These are phyloP conservation scores for Drosophila imparisetae DNA, from an alignment of 2,888 invertebrate species.

Conservation along the genomic window DNA sequence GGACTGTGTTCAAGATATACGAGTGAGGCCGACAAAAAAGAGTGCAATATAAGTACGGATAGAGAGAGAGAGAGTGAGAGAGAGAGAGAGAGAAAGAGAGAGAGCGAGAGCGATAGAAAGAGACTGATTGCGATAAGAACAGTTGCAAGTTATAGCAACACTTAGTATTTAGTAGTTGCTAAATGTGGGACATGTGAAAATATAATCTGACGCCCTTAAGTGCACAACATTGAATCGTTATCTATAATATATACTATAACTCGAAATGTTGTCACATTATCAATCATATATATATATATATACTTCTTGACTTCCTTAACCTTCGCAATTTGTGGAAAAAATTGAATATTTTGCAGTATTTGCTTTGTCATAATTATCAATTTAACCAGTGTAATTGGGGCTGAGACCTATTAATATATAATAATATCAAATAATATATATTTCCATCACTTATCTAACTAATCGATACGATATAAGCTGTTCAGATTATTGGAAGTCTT, in stretches of 20 bases:
- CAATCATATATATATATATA: background rate
- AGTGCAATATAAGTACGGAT: background rate
- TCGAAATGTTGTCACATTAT: background rate
- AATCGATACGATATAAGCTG: background rate
- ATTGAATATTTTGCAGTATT: background rate
- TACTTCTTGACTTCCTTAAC: background rate
- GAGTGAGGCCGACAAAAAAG: background rate
- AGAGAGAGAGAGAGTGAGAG: background rate
- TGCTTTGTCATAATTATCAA: background rate
- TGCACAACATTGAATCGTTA: conserved; percentile 4
- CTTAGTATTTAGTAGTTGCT: conserved; percentile 9
- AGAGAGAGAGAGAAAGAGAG: background rate
- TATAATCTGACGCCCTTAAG: background rate
- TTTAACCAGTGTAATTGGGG: background rate
- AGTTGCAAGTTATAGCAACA: conserved; percentile 52
- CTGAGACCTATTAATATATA: background rate
- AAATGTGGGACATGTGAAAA: background rate
- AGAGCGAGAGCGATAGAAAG: background rate
- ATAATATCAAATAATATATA: background rate
- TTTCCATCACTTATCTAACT: background rate
- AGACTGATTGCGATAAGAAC: conserved; percentile 41
- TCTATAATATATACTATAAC: background rate
- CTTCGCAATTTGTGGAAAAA: background rate
- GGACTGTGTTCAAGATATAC: conserved; percentile 25
- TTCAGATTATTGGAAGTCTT: background rate